Evolutionary conservation across 2,797 vertebrate species (phyloP).

Genomic region (Schizopygopsis malacanthus): DNA sequence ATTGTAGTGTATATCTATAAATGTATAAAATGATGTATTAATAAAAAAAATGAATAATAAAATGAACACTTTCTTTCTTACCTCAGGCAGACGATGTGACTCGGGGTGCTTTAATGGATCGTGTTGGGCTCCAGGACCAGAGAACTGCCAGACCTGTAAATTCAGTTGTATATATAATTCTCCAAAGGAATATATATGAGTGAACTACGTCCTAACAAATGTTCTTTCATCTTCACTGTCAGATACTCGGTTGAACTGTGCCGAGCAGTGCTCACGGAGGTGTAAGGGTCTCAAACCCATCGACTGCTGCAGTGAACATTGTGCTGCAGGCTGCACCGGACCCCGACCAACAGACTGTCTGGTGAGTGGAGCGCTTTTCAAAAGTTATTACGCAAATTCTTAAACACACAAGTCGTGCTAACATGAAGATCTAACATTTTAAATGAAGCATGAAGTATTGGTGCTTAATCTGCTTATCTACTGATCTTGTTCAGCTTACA

Average conservation of each 20-base stretch:
- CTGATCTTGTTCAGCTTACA: not conserved
- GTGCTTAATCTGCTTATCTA: not conserved
- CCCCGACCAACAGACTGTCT: conserved; percentile 89
- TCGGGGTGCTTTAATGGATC: conserved; percentile 80
- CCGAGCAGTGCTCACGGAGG: conserved; percentile 88
- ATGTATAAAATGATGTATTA: not conserved
- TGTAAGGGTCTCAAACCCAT: conserved; percentile 86
- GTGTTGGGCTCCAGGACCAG: conserved; percentile 87
- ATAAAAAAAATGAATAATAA: not conserved
- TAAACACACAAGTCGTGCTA: not conserved
- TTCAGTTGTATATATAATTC: not conserved
- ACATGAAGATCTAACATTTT: conserved; percentile 8
- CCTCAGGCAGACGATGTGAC: conserved; percentile 85
- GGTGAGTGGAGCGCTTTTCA: conserved; percentile 73
- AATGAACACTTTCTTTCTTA: not conserved
- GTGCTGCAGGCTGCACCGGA: conserved; percentile 90
- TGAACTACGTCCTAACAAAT: not conserved
- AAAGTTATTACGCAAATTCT: no score
- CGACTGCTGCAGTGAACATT: conserved; percentile 93
- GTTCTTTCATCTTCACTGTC: conserved; percentile 1
- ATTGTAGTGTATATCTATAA: not conserved
- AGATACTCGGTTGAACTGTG: conserved; percentile 91
- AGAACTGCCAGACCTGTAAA: conserved; percentile 92
- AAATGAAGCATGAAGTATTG: not conserved
- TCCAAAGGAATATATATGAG: not conserved